Evolutionary conservation across 2,888 invertebrate genomes (phyloP).

Genomic region (Ophion ventricosus): DNA sequence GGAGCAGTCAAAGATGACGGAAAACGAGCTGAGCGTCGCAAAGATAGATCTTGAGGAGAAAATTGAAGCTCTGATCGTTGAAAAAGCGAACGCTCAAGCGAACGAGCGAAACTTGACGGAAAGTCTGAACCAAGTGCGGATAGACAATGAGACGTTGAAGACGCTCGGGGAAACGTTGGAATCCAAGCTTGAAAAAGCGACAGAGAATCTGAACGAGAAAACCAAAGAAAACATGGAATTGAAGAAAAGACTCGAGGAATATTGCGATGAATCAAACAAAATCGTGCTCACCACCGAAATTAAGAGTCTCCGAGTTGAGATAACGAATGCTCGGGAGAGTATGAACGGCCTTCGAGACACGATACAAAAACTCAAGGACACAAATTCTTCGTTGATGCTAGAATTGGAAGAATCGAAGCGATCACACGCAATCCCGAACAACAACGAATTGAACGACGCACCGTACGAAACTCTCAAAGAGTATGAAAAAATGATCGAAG

Average conservation of each 20-base stretch:
- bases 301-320: conserved; percentile 22
- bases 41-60: conserved; percentile 24
- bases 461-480: conserved; percentile 30
- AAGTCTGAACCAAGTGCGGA: conserved; percentile 6
- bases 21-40: not conserved
- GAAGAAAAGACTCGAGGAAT: conserved; percentile 14
- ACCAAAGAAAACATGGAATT: conserved; percentile 36
- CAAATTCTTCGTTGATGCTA: conserved; percentile 9
- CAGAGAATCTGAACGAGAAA: conserved; percentile 8
- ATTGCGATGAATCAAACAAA: conserved; percentile 33
- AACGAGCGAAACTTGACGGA: not conserved
- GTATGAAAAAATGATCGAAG: conserved; percentile 49
- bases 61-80: conserved; percentile 7
- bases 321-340: conserved; percentile 23
- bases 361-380: conserved; percentile 33
- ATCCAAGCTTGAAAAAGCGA: not conserved
- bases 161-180: conserved; percentile 5
- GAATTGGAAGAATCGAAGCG: conserved; percentile 41
- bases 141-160: conserved; percentile 6
- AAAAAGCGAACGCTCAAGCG: conserved; percentile 12
- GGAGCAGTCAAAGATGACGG: not conserved
- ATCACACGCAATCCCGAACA: not conserved
- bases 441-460: conserved; percentile 6
- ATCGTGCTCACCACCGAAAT: conserved; percentile 18
- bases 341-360: conserved; percentile 10